Evolutionary conservation across 2,888 invertebrate genomes (phyloP), one percentile per base, ranked within the genome.

Genomic region (Ormyrus thymus): DNA sequence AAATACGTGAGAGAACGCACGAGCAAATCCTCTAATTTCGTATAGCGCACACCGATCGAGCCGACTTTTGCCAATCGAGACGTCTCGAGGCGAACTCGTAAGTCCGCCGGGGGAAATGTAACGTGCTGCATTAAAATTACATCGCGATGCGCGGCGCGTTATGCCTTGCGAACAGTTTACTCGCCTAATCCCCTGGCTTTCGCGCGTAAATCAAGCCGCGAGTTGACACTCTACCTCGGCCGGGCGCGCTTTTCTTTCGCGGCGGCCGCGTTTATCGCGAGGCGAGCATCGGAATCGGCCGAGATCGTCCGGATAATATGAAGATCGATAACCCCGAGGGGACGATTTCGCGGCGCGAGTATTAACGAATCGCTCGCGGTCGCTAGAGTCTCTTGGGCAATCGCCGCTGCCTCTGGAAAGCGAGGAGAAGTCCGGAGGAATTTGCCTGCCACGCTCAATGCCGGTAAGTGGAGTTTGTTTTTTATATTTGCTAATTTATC

Each of bases 261-360:
- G 29, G 29, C 29, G 29, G 29, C 29, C 29, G 29, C 29, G 45
- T 29, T 64, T 70, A 64, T 70, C 55, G 9, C 9, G 5, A 13
- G 46, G 48, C 59, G 45, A 46, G 13, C 13, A 66, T 66, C 53
- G 64, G 43, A 13, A 7, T 13, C 59, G 13, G 45, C 51, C 53
- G 56, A 13, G 55, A 73, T 68, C 66, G 61, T 50, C 73, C 66
- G 73, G 62, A 74, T 68, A 61, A 68, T 69, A 58, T 45, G 58
- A 51, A 58, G 68, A 78, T 69, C 69, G 68, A 73, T 55, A 80
- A 83, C 83, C 83, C 83, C 58, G 69, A 69, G 81, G 84, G 81
- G 80, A 82, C 82, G 82, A 84, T 86, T 86, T 85, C 81, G 46
- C 55, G n/a, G 58, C 46, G 79, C 82, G 82, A 80, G 29, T 51